Conservation (phyloP, 2,888 invertebrate genomes). For the Linnaemya vulpina region DNA sequence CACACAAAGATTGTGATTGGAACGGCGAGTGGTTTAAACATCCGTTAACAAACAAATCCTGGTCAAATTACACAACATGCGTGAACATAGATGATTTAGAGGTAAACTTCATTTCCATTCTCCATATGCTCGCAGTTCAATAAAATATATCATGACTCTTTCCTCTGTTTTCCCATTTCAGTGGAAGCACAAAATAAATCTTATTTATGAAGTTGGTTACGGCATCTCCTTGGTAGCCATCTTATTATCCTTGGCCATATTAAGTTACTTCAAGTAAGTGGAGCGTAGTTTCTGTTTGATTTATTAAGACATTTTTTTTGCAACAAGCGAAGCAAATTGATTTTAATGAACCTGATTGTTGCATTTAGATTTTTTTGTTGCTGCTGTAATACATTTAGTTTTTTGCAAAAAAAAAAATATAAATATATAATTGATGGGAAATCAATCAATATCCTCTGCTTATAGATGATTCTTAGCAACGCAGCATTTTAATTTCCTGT, state of each 20-base stretch:
- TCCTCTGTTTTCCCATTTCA: slow-evolving; percentile 80
- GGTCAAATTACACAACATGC: slow-evolving; percentile 97
- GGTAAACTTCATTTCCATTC: slow-evolving; percentile 80
- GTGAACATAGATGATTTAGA: slow-evolving; percentile 88
- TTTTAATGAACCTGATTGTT: slow-evolving; percentile 28
- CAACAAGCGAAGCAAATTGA: background rate
- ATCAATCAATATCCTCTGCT: slow-evolving; percentile 36
- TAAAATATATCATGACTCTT: background rate
- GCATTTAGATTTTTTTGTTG: background rate
- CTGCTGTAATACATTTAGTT: background rate
- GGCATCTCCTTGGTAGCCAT: slow-evolving; percentile 93
- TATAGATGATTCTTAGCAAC: background rate
- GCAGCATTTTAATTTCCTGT: slow-evolving; percentile 32
- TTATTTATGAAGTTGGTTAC: slow-evolving; percentile 94
- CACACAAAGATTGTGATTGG: slow-evolving; percentile 91
- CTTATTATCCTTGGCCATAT: slow-evolving; percentile 90
- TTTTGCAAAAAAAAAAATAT: background rate
- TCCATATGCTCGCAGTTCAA: background rate
- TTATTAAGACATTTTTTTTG: background rate
- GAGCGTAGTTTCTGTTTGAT: background rate
- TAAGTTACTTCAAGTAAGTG: slow-evolving; percentile 94
- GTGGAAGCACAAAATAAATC: slow-evolving; percentile 89
- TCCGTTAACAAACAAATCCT: slow-evolving; percentile 89
- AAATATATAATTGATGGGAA: slow-evolving; percentile 29
- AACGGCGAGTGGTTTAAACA: slow-evolving; percentile 94